Evolutionary conservation across 2,797 vertebrate species (phyloP).

Genomic region (Synanceia verrucosa): DNA sequence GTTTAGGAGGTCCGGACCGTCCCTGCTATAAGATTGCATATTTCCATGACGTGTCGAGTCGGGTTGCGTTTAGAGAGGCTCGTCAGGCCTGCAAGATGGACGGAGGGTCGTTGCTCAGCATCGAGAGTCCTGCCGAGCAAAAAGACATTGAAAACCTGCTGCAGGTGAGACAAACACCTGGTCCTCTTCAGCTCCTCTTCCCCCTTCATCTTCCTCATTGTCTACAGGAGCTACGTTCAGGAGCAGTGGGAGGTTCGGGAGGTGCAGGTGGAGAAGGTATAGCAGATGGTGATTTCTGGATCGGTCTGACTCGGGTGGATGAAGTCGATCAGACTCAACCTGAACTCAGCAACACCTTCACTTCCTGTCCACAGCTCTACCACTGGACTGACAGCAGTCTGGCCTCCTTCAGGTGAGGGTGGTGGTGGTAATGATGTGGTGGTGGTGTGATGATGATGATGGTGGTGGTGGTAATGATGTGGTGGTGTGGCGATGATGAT

Average conservation of each 20-base stretch:
- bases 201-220: background rate
- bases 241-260: slow-evolving; percentile 56
- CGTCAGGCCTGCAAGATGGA: slow-evolving; percentile 89
- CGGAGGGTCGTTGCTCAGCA: slow-evolving; percentile 88
- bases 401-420: slow-evolving; percentile 85
- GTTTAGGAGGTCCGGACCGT: slow-evolving; percentile 80
- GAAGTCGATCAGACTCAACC: slow-evolving; percentile 70
- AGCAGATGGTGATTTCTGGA: slow-evolving; percentile 97
- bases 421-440: no score
- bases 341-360: slow-evolving; percentile 68
- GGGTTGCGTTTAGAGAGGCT: slow-evolving; percentile 91
- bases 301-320: slow-evolving; percentile 88
- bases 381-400: slow-evolving; percentile 90
- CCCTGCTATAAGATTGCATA: slow-evolving; percentile 96
- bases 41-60: slow-evolving; percentile 91
- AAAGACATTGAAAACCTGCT: slow-evolving; percentile 88
- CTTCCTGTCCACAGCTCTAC: slow-evolving; percentile 90
- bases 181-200: background rate
- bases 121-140: slow-evolving; percentile 88
- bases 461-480: no score
- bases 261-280: slow-evolving; percentile 51
- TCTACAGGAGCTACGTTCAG: slow-evolving; percentile 87
- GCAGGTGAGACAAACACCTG: slow-evolving; percentile 48
- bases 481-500: no score
- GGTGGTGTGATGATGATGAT: no score